Conservation (phyloP, 30 jellyfish, hydroid and myxozoan genomes). For the Cassiopea xamachana region DNA sequence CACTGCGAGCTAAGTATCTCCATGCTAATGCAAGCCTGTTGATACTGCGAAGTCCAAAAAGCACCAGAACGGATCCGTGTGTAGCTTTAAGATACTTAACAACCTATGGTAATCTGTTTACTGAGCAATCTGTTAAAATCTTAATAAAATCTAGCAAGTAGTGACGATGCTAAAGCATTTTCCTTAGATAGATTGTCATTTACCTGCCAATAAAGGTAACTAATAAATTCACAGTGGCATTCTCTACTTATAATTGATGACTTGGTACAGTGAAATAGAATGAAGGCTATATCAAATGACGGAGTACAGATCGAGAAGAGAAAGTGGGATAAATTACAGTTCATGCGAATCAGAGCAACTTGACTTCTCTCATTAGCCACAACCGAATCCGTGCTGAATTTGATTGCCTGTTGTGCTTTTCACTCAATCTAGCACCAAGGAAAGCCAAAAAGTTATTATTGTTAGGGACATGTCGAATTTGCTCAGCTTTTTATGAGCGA, state of each 20-base stretch:
- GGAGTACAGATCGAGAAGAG: conserved; percentile 28
- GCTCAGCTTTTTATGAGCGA: too few species aligned
- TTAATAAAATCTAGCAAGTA: conserved; percentile 29
- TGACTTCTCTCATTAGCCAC: conserved; percentile 46
- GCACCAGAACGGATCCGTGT: conserved; percentile 17
- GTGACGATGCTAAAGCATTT: conserved; percentile 17
- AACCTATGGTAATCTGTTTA: conserved; percentile 16
- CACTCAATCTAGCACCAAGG: neutral
- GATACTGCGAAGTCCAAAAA: conserved; percentile 9
- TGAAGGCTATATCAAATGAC: conserved; percentile 1
- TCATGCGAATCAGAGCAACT: conserved; percentile 4
- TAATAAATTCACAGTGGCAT: conserved; percentile 32
- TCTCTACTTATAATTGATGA: conserved; percentile 34
- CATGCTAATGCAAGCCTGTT: neutral
- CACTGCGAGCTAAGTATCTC: conserved; percentile 6
- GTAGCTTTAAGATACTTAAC: conserved; percentile 26
- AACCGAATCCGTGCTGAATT: conserved; percentile 4
- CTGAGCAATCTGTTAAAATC: conserved; percentile 9
- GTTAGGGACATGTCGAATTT: neutral
- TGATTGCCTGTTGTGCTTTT: conserved; percentile 15
- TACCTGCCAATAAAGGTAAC: conserved; percentile 34
- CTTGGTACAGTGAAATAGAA: conserved; percentile 20
- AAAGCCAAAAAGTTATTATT: conserved; percentile 9
- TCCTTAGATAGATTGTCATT: conserved; percentile 40
- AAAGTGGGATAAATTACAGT: conserved; percentile 36